phyloP scores from a whole-genome alignment of 2,113 vertebrate genomes.

The Cynocephalus volans region DNA sequence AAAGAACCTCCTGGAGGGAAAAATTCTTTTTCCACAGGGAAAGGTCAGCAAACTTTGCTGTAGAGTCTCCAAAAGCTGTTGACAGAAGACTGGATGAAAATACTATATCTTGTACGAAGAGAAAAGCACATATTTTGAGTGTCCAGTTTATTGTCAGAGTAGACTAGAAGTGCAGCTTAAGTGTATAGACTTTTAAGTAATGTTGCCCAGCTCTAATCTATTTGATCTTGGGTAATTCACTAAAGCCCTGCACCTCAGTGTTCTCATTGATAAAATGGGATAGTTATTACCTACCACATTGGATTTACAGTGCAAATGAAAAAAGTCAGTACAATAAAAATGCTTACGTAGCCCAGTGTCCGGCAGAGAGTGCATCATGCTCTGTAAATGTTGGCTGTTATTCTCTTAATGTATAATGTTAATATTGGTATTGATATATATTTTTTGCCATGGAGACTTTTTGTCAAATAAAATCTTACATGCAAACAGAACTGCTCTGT shows the following conservation, averaged over 20 bases:
- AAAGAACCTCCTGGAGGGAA: slow-evolving; percentile 51
- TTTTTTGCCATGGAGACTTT: neutral
- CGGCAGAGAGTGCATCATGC: neutral
- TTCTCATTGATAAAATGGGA: neutral
- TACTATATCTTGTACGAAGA: neutral
- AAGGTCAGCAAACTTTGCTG: slow-evolving; percentile 24
- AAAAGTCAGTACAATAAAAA: neutral
- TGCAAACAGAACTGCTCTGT: neutral
- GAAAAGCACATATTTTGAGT: neutral
- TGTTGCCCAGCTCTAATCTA: neutral
- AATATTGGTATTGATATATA: neutral
- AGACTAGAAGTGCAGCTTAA: neutral
- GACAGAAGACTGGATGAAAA: neutral
- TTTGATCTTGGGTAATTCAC: neutral
- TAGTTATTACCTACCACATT: neutral
- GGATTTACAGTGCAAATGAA: neutral
- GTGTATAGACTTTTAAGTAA: neutral
- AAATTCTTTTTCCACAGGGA: slow-evolving; percentile 60
- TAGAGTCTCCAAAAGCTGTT: slow-evolving; percentile 21
- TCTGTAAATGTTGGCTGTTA: neutral
- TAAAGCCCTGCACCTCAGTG: neutral
- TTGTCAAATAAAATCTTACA: neutral
- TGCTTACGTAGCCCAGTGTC: neutral
- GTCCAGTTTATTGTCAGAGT: too few relatives aligned
- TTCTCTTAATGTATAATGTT: neutral